phyloP scores from a whole-genome alignment of 2,797 vertebrate species.

The Anas bernieri region DNA sequence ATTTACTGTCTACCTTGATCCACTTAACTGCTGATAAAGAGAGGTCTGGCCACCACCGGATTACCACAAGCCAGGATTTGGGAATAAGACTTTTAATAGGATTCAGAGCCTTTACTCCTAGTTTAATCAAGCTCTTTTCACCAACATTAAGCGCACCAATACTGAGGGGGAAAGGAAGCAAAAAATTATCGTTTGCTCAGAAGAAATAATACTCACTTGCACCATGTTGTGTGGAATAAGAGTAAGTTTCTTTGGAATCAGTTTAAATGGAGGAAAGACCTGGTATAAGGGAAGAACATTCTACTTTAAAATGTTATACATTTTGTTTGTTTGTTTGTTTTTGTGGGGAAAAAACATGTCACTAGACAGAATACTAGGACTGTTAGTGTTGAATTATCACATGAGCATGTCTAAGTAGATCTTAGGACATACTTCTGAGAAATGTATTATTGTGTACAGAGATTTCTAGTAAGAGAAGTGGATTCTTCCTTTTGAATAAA shows the following conservation, averaged over 20 bases:
- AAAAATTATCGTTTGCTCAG: background rate
- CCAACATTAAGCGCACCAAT: background rate
- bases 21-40: background rate
- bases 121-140: background rate
- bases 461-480: background rate
- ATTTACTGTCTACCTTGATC: background rate
- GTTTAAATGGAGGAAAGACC: slow-evolving; percentile 76
- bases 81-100: background rate
- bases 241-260: slow-evolving; percentile 70
- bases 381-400: background rate
- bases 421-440: background rate
- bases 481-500: background rate
- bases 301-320: background rate
- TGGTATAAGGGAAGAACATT: background rate
- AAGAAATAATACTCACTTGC: slow-evolving; percentile 51
- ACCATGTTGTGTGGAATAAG: slow-evolving; percentile 68
- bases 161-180: background rate
- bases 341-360: background rate
- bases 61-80: background rate
- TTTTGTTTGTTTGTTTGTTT: background rate
- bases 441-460: background rate
- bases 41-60: background rate
- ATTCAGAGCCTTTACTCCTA: background rate
- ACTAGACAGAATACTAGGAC: background rate
- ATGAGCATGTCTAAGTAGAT: background rate